Conservation (phyloP, 2,797 vertebrate genomes). For the Mareca strepera region DNA sequence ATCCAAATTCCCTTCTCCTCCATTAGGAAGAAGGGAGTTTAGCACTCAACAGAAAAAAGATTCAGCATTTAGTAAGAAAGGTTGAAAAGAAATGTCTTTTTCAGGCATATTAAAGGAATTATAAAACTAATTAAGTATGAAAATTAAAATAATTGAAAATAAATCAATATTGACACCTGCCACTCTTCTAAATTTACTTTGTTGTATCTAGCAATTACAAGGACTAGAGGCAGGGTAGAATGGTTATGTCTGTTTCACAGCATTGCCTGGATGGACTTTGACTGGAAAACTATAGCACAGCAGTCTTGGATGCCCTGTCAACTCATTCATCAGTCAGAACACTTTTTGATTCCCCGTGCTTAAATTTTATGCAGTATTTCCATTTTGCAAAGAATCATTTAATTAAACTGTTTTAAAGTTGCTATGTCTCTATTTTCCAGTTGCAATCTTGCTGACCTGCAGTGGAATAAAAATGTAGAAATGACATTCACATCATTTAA, state of each 20-base stretch:
- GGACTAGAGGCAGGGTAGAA: neutral
- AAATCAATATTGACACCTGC: conserved; percentile 34
- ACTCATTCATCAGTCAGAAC: neutral
- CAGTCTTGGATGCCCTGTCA: neutral
- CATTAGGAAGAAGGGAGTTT: neutral
- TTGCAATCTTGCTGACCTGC: conserved; percentile 32
- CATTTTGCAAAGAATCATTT: neutral
- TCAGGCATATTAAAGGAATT: conserved; percentile 35
- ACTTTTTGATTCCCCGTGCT: neutral
- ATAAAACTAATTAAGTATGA: conserved; percentile 15
- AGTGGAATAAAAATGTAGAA: conserved; percentile 40
- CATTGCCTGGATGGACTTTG: neutral
- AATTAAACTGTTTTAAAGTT: neutral
- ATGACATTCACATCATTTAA: conserved; percentile 42
- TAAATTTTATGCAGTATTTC: neutral
- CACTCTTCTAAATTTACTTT: conserved; percentile 29
- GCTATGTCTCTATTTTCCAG: conserved; percentile 35
- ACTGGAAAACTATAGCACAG: neutral
- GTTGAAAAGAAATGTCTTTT: conserved; percentile 20
- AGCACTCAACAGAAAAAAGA: neutral
- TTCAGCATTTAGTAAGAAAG: neutral
- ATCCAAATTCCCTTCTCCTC: neutral
- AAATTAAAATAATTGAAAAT: conserved; percentile 44
- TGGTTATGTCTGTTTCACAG: neutral
- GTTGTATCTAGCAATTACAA: neutral